These are phyloP conservation scores for Hydropsyche betteni DNA, from an alignment of 2,888 invertebrate genomes.

Conservation along the genomic window DNA sequence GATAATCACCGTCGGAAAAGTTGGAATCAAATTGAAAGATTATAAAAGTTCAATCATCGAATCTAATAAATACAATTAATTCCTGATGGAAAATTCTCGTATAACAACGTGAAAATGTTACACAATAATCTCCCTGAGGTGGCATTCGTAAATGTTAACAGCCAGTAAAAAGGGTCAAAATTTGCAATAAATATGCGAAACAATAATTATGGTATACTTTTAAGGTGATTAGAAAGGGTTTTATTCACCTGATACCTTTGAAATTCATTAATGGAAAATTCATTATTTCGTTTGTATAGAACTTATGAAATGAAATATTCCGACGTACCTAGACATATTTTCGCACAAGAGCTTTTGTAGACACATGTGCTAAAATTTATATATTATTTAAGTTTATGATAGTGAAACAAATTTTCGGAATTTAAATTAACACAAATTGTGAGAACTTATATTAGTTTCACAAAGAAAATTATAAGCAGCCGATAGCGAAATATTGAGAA, in stretches of 20 bases:
- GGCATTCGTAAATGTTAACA: conserved; percentile 1
- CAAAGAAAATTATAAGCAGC: too few relatives aligned
- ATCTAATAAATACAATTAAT: not conserved
- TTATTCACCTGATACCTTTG: conserved; percentile 15
- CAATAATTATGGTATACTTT: conserved; percentile 13
- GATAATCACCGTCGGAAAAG: not conserved
- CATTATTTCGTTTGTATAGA: not conserved
- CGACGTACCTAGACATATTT: too few relatives aligned
- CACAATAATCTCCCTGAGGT: not conserved
- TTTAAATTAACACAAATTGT: too few relatives aligned
- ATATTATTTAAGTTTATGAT: too few relatives aligned
- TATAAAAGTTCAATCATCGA: not conserved
- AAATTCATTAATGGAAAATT: conserved; percentile 15
- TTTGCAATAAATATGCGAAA: not conserved
- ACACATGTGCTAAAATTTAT: too few relatives aligned
- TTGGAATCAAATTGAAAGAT: not conserved
- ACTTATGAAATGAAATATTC: not conserved
- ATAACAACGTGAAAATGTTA: conserved; percentile 1
- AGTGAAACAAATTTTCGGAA: too few relatives aligned
- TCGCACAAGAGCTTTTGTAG: too few relatives aligned
- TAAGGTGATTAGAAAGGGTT: conserved; percentile 16
- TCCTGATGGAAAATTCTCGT: not conserved
- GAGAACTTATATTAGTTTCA: too few relatives aligned
- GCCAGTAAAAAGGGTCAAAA: conserved; percentile 11
- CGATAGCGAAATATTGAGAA: too few relatives aligned